phyloP scores from a whole-genome alignment of 2,113 vertebrate genomes.

The Nestor notabilis region DNA sequence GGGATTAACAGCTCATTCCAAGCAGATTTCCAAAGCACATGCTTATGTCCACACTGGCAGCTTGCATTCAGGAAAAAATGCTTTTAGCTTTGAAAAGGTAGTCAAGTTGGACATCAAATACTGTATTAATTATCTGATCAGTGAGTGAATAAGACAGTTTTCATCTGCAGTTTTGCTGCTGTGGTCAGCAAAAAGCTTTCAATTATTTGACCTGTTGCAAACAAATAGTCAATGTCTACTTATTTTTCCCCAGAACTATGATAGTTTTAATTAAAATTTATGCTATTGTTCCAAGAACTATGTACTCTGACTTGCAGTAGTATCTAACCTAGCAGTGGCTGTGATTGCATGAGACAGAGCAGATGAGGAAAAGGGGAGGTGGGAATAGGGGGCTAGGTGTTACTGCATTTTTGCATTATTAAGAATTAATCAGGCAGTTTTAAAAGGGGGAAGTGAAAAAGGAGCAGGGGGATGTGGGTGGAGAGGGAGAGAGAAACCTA shows the following conservation, averaged over 20 bases:
- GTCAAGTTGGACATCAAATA: background rate
- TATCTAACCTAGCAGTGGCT: background rate
- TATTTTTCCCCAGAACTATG: background rate
- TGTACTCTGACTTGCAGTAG: background rate
- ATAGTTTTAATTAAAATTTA: background rate
- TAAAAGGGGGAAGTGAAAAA: background rate
- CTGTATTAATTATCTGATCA: background rate
- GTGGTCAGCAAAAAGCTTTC: background rate
- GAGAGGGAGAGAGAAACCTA: background rate
- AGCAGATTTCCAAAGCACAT: background rate
- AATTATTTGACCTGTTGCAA: background rate
- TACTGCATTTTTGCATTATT: background rate
- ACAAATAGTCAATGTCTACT: background rate
- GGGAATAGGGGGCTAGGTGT: background rate
- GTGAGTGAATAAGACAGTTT: background rate
- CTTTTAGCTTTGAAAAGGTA: background rate
- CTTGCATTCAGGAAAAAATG: background rate
- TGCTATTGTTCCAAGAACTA: background rate
- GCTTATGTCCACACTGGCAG: background rate
- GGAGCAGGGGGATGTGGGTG: background rate
- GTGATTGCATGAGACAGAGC: background rate
- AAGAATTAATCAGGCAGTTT: background rate
- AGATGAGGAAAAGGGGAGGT: background rate
- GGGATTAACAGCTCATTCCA: slow-evolving; percentile 2
- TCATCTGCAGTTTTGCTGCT: background rate